Percentiles rank a stretch among this genome's conserved stretches.
phyloP scores from a whole-genome alignment of 2,113 vertebrate genomes.

The Phylloscopus trochilus region DNA sequence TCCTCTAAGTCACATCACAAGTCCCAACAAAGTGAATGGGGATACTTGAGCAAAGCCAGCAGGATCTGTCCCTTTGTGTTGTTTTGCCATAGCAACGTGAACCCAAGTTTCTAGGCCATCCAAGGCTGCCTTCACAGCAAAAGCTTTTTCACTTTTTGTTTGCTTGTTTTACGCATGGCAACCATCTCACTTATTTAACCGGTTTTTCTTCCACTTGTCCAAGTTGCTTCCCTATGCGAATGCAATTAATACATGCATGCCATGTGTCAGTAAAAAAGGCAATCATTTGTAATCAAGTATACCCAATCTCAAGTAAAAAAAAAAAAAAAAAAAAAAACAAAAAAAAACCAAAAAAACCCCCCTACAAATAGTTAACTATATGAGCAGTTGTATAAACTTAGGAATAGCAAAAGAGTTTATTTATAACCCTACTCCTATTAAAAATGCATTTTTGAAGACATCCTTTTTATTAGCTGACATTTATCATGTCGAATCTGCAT shows the following conservation, averaged over 20 bases:
- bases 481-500: not conserved
- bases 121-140: not conserved
- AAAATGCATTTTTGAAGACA: not conserved
- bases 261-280: not conserved
- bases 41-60: not conserved
- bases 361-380: not conserved
- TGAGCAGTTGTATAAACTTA: not conserved
- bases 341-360: too few species aligned
- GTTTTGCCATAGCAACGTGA: conserved; percentile 29
- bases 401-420: not conserved
- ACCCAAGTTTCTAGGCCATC: conserved; percentile 41
- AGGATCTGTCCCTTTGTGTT: conserved; percentile 34
- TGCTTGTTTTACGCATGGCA: conserved; percentile 40
- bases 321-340: too few species aligned
- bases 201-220: not conserved
- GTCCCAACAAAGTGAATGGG: not conserved
- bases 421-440: not conserved
- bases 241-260: not conserved
- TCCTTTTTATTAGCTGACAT: not conserved
- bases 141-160: conserved; percentile 44
- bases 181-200: conserved; percentile 7
- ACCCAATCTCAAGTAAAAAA: not conserved
- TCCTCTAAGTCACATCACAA: not conserved
- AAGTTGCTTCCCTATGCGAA: not conserved
- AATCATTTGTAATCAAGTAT: not conserved